Evolutionary conservation across 2,113 vertebrate species (phyloP), one percentile per base, ranked within the genome.

Genomic region (Lampris incognitus): DNA sequence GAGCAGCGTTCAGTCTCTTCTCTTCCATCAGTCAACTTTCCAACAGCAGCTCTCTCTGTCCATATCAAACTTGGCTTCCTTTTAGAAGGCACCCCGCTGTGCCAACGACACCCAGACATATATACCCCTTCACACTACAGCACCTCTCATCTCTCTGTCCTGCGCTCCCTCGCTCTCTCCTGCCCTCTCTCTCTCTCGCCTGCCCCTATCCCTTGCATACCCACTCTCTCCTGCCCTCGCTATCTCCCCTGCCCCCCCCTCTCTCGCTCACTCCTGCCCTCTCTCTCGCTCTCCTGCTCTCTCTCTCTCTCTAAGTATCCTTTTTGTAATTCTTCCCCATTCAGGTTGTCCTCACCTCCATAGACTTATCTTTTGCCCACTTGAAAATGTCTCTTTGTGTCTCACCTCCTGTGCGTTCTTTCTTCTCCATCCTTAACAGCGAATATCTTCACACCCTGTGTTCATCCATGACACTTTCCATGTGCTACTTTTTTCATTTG

Each of bases 71-170:
- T 76, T 66, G 66, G 76, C 80, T 79, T 87, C 84, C 78, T 87
- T 88, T 89, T 83, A 85, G 81, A 51, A 74, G 77, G 74, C 72
- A 37, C 63, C 92, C 90, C 51, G 61, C 91, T 84, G 87, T 10
- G 89, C 78, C 54, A 54, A 72, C 54, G 74, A 89, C 90, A 87
- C 88, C 61, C 74, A 84, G 82, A 89, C 89, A 88, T 88, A 91
- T 92, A 92, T 81, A 88, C 78, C 79, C 83, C 68, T 57, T 72
- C 79, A 74, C 50, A 9, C 76, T 75, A 69, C 67, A 83, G 79
- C 84, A 79, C 83, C 86, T 75, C 85, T 81, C 86, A 81, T 84
- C 75, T 83, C 67, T 62, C 82, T 6, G 78, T 79, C 79, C 91
- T 89, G 92, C 88, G 90, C 86, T 90, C 88, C 81, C 77, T 87